These are phyloP conservation scores for Orientallactaga sibirica DNA, from an alignment of 2,797 vertebrate species.

Conservation along the genomic window DNA sequence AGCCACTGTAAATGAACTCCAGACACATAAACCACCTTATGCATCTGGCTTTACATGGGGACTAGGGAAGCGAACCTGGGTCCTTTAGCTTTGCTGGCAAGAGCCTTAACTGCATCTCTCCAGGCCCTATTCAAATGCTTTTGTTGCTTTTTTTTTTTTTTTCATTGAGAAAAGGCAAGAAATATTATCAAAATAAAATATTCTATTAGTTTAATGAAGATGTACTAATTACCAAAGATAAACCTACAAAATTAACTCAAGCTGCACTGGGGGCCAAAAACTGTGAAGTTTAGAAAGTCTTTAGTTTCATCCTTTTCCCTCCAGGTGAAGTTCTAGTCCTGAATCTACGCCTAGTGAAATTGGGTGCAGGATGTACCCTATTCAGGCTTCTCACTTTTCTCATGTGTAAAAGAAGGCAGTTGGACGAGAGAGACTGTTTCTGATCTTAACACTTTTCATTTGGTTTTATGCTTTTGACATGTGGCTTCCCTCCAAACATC, in stretches of 20 bases:
- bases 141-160: not conserved
- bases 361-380: not conserved
- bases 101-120: too few relatives aligned
- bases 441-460: not conserved
- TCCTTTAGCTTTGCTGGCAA: too few relatives aligned
- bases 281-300: not conserved
- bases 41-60: too few relatives aligned
- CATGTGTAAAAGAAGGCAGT: not conserved
- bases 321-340: not conserved
- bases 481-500: not conserved
- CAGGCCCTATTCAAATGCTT: not conserved
- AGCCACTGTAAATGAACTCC: too few relatives aligned
- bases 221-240: not conserved
- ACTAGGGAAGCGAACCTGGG: too few relatives aligned
- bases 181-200: not conserved
- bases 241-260: not conserved
- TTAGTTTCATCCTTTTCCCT: not conserved
- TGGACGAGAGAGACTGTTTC: not conserved
- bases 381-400: not conserved
- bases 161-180: constrained; percentile 22
- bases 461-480: not conserved
- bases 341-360: not conserved
- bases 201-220: not conserved
- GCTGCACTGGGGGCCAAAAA: not conserved
- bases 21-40: too few relatives aligned